phyloP scores from a whole-genome alignment of 1,140 invertebrate genomes.

The Plodia interpunctella region DNA sequence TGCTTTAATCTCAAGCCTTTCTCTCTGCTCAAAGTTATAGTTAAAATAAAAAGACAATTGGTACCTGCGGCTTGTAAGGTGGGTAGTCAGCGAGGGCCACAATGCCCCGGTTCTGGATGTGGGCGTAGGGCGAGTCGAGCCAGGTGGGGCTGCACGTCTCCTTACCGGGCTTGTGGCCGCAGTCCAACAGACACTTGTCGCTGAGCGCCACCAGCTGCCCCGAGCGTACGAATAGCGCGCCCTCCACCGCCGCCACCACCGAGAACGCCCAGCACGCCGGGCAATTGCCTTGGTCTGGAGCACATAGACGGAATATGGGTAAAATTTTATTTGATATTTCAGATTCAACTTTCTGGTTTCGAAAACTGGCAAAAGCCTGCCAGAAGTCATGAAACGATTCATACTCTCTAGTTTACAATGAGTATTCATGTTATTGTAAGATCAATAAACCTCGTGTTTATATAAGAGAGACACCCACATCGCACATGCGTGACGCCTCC shows the following conservation, averaged over 20 bases:
- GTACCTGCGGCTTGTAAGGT: slow-evolving; percentile 44
- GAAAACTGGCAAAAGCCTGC: too few species aligned
- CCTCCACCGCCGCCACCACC: slow-evolving; percentile 84
- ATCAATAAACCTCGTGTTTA: background rate
- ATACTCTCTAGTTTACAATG: too few species aligned
- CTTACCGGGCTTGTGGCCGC: slow-evolving; percentile 39
- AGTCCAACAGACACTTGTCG: slow-evolving; percentile 52
- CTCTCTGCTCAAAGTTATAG: too few species aligned
- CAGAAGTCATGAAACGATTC: too few species aligned
- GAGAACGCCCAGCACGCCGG: slow-evolving; percentile 78
- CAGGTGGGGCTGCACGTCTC: slow-evolving; percentile 47
- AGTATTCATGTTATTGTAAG: too few species aligned
- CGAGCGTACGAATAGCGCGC: slow-evolving; percentile 73
- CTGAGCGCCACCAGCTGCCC: slow-evolving; percentile 42
- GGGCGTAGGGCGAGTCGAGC: slow-evolving; percentile 48
- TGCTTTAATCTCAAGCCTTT: too few species aligned
- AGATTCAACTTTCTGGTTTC: too few species aligned
- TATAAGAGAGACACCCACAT: slow-evolving; percentile 23
- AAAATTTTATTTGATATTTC: too few species aligned
- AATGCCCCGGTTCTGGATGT: slow-evolving; percentile 41
- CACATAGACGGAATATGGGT: background rate
- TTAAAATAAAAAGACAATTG: too few species aligned
- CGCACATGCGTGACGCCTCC: slow-evolving; percentile 43
- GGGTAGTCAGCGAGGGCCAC: slow-evolving; percentile 43
- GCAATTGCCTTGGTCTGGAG: slow-evolving; percentile 43